Base-by-base conservation (phyloP, 2,888 invertebrate genomes). In the Holacanthella duospinosa region DNA sequence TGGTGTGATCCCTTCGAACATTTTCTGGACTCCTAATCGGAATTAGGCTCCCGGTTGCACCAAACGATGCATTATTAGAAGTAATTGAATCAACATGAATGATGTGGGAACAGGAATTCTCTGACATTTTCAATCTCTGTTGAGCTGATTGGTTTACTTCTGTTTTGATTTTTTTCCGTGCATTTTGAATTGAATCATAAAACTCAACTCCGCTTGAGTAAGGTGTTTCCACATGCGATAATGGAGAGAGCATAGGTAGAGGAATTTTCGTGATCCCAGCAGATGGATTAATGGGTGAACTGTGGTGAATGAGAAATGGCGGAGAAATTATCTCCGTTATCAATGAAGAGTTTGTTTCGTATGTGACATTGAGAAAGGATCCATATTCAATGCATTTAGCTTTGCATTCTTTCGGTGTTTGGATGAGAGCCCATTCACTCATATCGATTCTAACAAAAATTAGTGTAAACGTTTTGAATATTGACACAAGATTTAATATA, bases 351-450 rank as follows among this genome's bases (percentile, higher is more conserved):
- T 28, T 44, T 25, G 27, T 19, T 2, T 55, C 43, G 25, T 58
- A 61, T 21, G 64, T 44, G 16, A 64, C 26, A 29, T 64, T 58
- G 2, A 66, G 55, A 63, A 53, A 66, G 4, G 64, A 64, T 25
- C 58, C 63, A 55, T 64, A n/a, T 24, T 55, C 36, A 2, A 36
- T 24, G 1, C 26, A 59, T 9, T 44, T 3, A n/a, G 56, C 6
- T 55, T 61, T 66, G 24, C 57, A 55, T 4, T 58, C 55, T 53
- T 62, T 59, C 2, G 66, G 66, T 21, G 66, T 61, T 2, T 61
- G 26, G 59, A 66, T 66, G 24, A 66, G 44, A 9, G 62, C 53
- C 65, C 65, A 65, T 12, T 65, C 65, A 19, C 16, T 56, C 21
- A 54, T 24, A 16, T 48, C 48, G 21, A 48, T 4, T 21, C 48